Conservation (phyloP, 1,140 invertebrate species). For the Drosophila varians region DNA sequence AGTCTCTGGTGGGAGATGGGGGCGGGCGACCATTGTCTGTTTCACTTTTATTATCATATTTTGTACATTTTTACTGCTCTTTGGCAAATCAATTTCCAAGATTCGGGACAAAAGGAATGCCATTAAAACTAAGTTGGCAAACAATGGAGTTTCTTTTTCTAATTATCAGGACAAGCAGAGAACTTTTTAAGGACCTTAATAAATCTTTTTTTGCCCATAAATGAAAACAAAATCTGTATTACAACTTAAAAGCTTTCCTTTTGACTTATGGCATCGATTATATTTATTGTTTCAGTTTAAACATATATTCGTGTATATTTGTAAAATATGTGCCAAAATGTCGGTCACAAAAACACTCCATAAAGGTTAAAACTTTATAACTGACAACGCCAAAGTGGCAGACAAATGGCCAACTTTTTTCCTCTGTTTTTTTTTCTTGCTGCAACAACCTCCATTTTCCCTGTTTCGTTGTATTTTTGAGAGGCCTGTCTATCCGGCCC, state of each 20-base stretch:
- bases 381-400: conserved; percentile 54
- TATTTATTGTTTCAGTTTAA: conserved; percentile 12
- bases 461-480: conserved; percentile 9
- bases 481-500: conserved; percentile 15
- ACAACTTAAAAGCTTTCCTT: conserved; percentile 12
- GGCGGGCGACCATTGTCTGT: conserved; percentile 31
- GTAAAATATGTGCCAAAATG: conserved; percentile 24
- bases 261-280: conserved; percentile 12
- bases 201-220: conserved; percentile 11
- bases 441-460: conserved; percentile 8
- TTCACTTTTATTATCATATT: conserved; percentile 63
- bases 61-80: conserved; percentile 52
- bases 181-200: background rate
- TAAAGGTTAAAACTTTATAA: conserved; percentile 70
- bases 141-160: background rate
- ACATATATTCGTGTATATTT: background rate
- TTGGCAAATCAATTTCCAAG: conserved; percentile 65
- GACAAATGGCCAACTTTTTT: conserved; percentile 68
- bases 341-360: conserved; percentile 26
- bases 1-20: no score
- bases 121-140: conserved; percentile 31
- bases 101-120: conserved; percentile 38
- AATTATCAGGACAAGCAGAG: background rate
- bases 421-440: background rate
- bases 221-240: conserved; percentile 21